Percentiles rank a stretch among this genome's conserved stretches.
phyloP scores from a whole-genome alignment of 2,113 vertebrate genomes.

The Ptilonorhynchus violaceus region DNA sequence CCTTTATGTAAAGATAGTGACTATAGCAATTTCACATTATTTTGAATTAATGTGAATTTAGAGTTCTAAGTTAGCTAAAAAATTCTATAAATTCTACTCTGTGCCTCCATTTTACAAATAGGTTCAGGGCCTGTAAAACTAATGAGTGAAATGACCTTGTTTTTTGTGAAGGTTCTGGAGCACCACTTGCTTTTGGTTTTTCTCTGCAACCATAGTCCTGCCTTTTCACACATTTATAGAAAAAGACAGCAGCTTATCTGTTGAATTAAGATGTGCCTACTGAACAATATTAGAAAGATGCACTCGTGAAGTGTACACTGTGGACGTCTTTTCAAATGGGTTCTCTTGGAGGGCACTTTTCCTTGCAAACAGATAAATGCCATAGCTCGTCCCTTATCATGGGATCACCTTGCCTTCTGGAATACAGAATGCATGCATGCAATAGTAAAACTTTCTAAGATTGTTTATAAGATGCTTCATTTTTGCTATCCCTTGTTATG shows the following conservation, averaged over 20 bases:
- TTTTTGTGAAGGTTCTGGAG: neutral
- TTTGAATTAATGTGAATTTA: neutral
- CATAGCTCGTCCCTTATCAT: neutral
- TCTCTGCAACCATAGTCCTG: neutral
- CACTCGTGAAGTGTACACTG: neutral
- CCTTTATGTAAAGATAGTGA: neutral
- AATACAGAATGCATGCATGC: neutral
- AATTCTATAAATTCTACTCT: neutral
- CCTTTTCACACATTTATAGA: neutral
- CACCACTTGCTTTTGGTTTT: neutral
- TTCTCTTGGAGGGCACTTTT: neutral
- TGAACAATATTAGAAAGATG: neutral
- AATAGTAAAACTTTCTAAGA: neutral
- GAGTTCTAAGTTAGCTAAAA: neutral
- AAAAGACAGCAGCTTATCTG: neutral
- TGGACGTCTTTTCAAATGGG: neutral
- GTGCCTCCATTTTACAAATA: neutral
- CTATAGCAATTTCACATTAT: neutral
- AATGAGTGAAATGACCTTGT: neutral
- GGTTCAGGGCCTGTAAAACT: neutral
- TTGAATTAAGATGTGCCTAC: neutral
- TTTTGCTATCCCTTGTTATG: neutral
- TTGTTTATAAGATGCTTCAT: neutral
- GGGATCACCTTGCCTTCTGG: neutral
- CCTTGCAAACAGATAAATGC: neutral